Evolutionary conservation across 2,888 invertebrate species (phyloP), one percentile per base, ranked within the genome.

Genomic region (Synergus japonicus): DNA sequence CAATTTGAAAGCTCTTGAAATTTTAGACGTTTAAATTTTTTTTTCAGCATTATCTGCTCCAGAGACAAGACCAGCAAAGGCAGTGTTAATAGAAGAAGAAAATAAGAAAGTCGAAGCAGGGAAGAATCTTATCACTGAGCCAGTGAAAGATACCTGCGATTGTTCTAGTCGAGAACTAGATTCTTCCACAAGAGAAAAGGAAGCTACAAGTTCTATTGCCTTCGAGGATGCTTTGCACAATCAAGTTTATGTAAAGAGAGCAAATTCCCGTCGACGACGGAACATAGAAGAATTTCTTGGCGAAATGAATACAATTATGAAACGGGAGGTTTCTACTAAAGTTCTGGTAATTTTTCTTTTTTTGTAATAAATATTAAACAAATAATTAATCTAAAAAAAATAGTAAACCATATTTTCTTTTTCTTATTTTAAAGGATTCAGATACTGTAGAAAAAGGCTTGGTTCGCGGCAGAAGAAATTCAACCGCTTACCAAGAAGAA

Each of bases 151-250:
- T 92, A 93, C 91, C 76, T 94, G 93, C 92, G 82, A 93, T 85
- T 93, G 94, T 84, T 73, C 86, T 5, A 88, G 89, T 77, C 86
- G 88, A 13, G 93, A 93, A 76, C 92, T 92, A 44, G 93, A 92
- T 82, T 91, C 92, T 41, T 90, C 90, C 12, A 92, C 91, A 83
- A 93, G 93, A 85, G 95, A 95, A 86, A 93, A 94, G 85, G 95
- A 95, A 85, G 94, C 93, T 80, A 94, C 94, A 84, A 93, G 93
- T 85, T 93, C 94, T 79, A 96, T 95, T 69, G 93, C 94, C 41
- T 97, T 98, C 90, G 97, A 98, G 91, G 96, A 97, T 90, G 94
- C 95, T 58, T 90, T 98, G 76, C 97, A 97, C 88, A 97, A 97
- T 92, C 94, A 94, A 89, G 95, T 97, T 77, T 95, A 95, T 87